These are phyloP conservation scores for Melanogrammus aeglefinus DNA, from an alignment of 2,797 vertebrate genomes.

Conservation along the genomic window DNA sequence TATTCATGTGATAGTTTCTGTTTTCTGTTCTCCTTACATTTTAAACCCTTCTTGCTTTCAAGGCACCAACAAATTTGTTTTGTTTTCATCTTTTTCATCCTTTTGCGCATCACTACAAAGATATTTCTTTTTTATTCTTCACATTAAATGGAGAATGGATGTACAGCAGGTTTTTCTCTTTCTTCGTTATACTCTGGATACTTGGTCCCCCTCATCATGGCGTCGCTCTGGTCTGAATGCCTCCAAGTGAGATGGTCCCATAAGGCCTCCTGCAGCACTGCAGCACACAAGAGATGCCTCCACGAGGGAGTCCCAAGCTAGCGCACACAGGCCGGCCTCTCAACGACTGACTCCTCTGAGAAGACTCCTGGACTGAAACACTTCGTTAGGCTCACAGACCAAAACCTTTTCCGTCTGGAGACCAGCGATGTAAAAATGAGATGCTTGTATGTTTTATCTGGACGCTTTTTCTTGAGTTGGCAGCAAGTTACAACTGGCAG, in stretches of 20 bases:
- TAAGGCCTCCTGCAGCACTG: slow-evolving; percentile 35
- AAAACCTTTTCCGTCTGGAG: background rate
- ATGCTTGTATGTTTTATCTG: background rate
- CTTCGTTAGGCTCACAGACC: background rate
- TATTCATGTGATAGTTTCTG: background rate
- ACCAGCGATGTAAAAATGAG: background rate
- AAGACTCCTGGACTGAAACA: slow-evolving; percentile 50
- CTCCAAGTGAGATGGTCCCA: slow-evolving; percentile 55
- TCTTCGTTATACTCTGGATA: background rate
- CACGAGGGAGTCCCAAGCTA: slow-evolving; percentile 57
- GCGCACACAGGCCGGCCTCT: background rate
- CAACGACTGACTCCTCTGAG: slow-evolving; percentile 26
- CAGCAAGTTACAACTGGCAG: background rate
- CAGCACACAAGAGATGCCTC: slow-evolving; percentile 68
- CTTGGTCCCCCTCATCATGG: slow-evolving; percentile 30
- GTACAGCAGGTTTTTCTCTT: slow-evolving; percentile 27
- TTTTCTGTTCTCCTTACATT: background rate
- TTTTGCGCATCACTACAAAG: background rate
- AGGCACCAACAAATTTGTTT: background rate
- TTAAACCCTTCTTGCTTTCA: slow-evolving; percentile 1
- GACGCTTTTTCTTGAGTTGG: slow-evolving; percentile 3
- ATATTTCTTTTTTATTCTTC: background rate
- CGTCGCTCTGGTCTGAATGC: slow-evolving; percentile 17
- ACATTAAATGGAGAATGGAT: slow-evolving; percentile 50
- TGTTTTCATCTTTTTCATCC: slow-evolving; percentile 2